Percentiles rank a stretch among this genome's conserved stretches.
Conservation (phyloP, 1,140 invertebrate genomes). For the Drosophila cardini region DNA sequence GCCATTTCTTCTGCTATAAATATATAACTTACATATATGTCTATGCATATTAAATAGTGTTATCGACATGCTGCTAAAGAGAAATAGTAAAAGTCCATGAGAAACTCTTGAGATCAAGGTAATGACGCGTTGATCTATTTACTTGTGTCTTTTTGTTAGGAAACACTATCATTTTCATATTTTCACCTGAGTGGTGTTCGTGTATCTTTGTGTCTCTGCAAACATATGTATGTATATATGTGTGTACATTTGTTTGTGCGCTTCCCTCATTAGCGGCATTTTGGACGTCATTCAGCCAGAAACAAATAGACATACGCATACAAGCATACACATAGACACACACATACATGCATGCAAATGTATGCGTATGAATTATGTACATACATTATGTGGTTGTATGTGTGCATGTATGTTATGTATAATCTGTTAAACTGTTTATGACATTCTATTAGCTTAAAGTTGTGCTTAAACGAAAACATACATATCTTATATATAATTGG, state of each 20-base stretch:
- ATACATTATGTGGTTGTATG: neutral
- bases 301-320: constrained; percentile 16
- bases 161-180: constrained; percentile 14
- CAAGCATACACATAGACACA: neutral
- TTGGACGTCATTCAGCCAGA: constrained; percentile 59
- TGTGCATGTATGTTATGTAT: constrained; percentile 6
- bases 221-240: constrained; percentile 5
- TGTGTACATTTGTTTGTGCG: constrained; percentile 35
- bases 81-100: neutral
- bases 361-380: neutral
- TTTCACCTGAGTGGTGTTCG: constrained; percentile 40
- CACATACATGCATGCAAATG: neutral
- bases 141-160: constrained; percentile 36
- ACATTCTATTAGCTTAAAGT: constrained; percentile 6
- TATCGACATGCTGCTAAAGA: constrained; percentile 13
- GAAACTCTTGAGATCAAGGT: constrained; percentile 30
- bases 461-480: neutral
- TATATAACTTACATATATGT: constrained; percentile 11
- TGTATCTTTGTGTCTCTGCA: constrained; percentile 17
- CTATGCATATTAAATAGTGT: neutral
- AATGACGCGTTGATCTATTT: neutral
- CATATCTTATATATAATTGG: constrained; percentile 6
- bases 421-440: neutral
- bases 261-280: constrained; percentile 71
- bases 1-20: constrained; percentile 7